Conservation (phyloP, 2,888 invertebrate species). For the Clostera curtula region DNA sequence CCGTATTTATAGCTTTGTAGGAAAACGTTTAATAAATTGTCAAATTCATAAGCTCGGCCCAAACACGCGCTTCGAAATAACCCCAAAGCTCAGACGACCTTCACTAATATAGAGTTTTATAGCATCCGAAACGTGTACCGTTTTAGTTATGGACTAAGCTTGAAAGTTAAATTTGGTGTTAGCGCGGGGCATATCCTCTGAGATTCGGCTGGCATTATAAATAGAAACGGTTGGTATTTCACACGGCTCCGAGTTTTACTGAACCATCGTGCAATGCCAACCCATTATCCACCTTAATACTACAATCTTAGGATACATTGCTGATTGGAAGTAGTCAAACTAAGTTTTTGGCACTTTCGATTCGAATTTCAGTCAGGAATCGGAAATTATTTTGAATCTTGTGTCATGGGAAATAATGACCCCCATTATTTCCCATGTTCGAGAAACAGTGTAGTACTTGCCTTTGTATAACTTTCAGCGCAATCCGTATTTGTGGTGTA, state of each 20-base stretch:
- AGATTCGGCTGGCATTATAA: slow-evolving; percentile 31
- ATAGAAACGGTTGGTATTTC: slow-evolving; percentile 36
- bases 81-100: slow-evolving; percentile 13
- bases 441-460: no score
- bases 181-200: slow-evolving; percentile 24
- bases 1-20: no score
- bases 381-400: slow-evolving; percentile 4
- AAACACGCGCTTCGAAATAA: slow-evolving; percentile 5
- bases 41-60: not conserved
- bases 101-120: slow-evolving; percentile 17
- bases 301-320: not conserved
- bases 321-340: not conserved
- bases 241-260: slow-evolving; percentile 22
- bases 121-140: slow-evolving; percentile 8
- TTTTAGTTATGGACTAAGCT: slow-evolving; percentile 14
- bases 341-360: slow-evolving; percentile 9
- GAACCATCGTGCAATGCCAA: slow-evolving; percentile 6
- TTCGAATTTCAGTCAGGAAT: not conserved
- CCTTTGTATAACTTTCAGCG: no score
- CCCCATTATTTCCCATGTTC: no score
- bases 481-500: no score
- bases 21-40: no score
- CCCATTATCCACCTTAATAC: slow-evolving; percentile 9
- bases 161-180: slow-evolving; percentile 30
- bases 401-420: not conserved